Percentiles rank a stretch among this genome's conserved stretches.
Conservation (phyloP, 2,888 invertebrate species). For the Nebria salina region DNA sequence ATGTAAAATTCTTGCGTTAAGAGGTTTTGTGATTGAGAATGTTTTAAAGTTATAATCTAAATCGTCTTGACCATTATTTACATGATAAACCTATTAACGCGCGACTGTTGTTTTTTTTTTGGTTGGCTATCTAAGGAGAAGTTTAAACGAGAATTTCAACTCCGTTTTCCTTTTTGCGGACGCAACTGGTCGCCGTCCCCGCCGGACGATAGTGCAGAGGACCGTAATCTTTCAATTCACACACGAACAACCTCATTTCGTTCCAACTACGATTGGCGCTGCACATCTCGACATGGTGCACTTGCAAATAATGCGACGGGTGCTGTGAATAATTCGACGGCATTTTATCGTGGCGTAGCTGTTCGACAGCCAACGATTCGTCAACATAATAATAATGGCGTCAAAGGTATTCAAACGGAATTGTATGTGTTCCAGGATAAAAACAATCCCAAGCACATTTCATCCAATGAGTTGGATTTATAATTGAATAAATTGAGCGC, state of each 20-base stretch:
- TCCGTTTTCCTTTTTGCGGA: constrained; percentile 71
- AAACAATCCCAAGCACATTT: constrained; percentile 25
- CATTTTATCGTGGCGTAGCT: constrained; percentile 55
- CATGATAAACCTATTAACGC: too few species aligned
- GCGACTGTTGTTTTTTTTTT: not conserved
- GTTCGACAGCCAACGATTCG: constrained; percentile 47
- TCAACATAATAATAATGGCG: constrained; percentile 13
- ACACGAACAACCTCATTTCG: constrained; percentile 41
- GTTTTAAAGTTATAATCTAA: too few species aligned
- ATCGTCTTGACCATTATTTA: too few species aligned
- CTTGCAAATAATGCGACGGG: constrained; percentile 35
- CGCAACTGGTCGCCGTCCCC: constrained; percentile 54
- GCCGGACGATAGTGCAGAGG: constrained; percentile 55
- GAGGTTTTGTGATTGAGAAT: too few species aligned
- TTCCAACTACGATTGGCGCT: constrained; percentile 47
- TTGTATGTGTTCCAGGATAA: constrained; percentile 48
- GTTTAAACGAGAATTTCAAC: constrained; percentile 80
- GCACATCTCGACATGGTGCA: constrained; percentile 32
- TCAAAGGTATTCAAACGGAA: constrained; percentile 46
- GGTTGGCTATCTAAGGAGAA: constrained; percentile 70
- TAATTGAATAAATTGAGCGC: constrained; percentile 3
- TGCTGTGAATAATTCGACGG: constrained; percentile 51
- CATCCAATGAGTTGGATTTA: constrained; percentile 33
- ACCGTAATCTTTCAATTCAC: constrained; percentile 54
- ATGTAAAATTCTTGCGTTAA: too few species aligned